Conservation (phyloP, 2,797 vertebrate genomes). For the Loris lydekkerianus region DNA sequence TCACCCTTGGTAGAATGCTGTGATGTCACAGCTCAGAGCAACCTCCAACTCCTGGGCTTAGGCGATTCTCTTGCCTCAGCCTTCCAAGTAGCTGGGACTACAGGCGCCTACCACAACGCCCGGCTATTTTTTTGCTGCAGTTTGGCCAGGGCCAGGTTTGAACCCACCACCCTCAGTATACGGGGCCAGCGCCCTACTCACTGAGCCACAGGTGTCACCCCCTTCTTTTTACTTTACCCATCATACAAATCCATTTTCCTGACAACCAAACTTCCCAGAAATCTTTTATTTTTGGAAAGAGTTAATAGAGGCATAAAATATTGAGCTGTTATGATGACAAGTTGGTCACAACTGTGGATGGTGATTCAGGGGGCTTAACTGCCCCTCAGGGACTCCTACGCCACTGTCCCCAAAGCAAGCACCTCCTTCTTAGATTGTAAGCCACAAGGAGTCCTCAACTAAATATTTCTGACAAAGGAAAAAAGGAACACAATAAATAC, state of each 20-base stretch:
- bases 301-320: constrained; percentile 21
- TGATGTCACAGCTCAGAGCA: too few species aligned
- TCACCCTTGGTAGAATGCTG: too few species aligned
- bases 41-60: too few species aligned
- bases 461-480: not conserved
- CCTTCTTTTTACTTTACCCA: not conserved
- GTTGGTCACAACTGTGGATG: too few species aligned
- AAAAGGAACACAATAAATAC: not conserved
- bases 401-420: not conserved
- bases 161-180: too few species aligned
- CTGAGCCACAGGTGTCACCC: too few species aligned
- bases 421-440: not conserved
- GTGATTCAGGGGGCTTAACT: not conserved
- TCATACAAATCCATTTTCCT: not conserved
- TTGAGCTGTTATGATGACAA: not conserved
- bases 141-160: too few species aligned
- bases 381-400: not conserved
- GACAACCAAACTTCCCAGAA: not conserved
- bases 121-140: too few species aligned
- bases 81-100: too few species aligned
- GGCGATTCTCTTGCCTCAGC: too few species aligned
- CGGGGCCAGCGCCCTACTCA: too few species aligned
- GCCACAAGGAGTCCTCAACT: not conserved
- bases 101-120: too few species aligned
- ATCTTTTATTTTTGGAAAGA: not conserved